Evolutionary conservation across 2,888 invertebrate species (phyloP).

Genomic region (Hydropsyche betteni): DNA sequence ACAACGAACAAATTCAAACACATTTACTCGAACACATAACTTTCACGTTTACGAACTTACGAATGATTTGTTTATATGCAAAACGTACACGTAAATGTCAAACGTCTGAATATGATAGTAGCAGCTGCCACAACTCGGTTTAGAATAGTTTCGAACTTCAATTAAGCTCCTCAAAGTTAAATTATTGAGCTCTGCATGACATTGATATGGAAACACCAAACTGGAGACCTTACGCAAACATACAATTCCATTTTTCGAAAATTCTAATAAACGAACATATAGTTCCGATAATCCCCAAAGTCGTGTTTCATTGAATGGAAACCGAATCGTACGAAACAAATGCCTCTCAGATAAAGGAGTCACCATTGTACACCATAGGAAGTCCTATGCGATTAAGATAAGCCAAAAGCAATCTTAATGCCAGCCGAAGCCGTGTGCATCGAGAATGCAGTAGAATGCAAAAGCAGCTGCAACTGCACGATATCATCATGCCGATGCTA

Average conservation of each 20-base stretch:
- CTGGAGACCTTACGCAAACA: neutral
- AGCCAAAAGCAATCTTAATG: slow-evolving; percentile 34
- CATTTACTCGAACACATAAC: too few relatives aligned
- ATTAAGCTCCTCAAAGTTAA: slow-evolving; percentile 17
- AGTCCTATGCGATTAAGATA: slow-evolving; percentile 29
- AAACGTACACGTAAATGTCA: too few relatives aligned
- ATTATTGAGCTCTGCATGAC: slow-evolving; percentile 19
- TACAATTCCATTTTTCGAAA: neutral
- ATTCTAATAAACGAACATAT: neutral
- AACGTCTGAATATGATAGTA: neutral
- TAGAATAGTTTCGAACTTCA: slow-evolving; percentile 17
- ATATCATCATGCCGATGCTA: slow-evolving; percentile 8
- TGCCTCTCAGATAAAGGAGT: neutral
- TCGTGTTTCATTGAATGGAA: neutral
- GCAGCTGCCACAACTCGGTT: slow-evolving; percentile 11
- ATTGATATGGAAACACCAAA: neutral
- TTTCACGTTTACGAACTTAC: too few relatives aligned
- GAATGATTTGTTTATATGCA: too few relatives aligned
- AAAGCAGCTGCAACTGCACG: neutral
- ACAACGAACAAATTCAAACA: too few relatives aligned
- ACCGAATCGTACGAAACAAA: neutral
- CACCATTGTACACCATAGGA: neutral
- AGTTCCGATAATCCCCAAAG: neutral
- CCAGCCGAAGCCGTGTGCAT: slow-evolving; percentile 14
- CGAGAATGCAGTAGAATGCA: neutral